Evolutionary conservation across 2,113 vertebrate genomes (phyloP).

Genomic region (Aramus guarauna): DNA sequence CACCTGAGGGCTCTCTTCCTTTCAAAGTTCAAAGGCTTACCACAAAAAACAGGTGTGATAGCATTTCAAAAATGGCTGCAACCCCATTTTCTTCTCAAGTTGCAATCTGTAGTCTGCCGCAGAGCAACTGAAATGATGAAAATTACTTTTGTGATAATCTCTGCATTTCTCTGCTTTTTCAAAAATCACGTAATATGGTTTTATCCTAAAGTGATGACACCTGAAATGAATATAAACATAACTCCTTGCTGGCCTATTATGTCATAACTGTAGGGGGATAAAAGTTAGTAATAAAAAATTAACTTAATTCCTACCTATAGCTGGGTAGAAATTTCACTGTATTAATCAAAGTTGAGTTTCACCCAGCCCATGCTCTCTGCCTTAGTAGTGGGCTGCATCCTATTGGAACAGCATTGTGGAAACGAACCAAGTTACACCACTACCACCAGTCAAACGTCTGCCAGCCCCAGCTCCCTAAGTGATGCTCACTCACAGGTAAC

Average conservation of each 20-base stretch:
- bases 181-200: background rate
- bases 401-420: accelerated
- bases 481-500: background rate
- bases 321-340: background rate
- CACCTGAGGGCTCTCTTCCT: background rate
- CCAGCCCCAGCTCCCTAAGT: background rate
- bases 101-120: background rate
- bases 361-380: background rate
- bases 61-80: background rate
- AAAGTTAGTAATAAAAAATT: background rate
- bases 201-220: background rate
- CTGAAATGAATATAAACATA: background rate
- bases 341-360: background rate
- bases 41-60: background rate
- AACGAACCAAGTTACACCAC: background rate
- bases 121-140: background rate
- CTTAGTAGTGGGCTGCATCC: background rate
- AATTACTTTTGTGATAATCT: background rate
- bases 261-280: background rate
- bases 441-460: background rate
- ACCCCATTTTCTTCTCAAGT: background rate
- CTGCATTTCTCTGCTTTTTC: background rate
- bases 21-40: background rate
- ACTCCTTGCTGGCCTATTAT: background rate
- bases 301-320: background rate